Evolutionary conservation across 1,140 invertebrate genomes (phyloP).

Genomic region (Drosophila novamexicana): DNA sequence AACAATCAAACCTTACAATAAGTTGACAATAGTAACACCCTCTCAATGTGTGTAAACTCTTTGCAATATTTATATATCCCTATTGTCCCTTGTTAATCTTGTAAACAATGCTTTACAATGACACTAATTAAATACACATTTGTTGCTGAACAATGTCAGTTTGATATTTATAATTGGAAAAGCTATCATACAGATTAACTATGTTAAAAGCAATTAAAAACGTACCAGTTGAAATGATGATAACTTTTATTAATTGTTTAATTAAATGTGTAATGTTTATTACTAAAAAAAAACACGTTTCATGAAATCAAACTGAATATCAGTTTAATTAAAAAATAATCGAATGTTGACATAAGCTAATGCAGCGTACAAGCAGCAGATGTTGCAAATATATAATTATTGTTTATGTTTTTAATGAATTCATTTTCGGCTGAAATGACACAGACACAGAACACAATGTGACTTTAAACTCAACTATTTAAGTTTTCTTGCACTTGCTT

Average conservation of each 20-base stretch:
- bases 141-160: neutral
- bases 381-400: neutral
- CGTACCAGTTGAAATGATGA: conserved; percentile 6
- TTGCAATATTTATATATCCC: neutral
- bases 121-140: conserved; percentile 1
- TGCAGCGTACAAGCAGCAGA: neutral
- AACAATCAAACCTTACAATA: neutral
- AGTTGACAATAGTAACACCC: neutral
- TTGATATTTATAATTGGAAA: neutral
- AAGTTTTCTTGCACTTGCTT: too few relatives aligned
- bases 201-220: conserved; percentile 34
- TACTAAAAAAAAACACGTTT: conserved; percentile 16
- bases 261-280: neutral
- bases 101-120: neutral
- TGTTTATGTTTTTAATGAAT: neutral
- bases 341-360: conserved; percentile 17
- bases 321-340: conserved; percentile 61
- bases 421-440: too few relatives aligned
- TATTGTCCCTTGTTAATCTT: neutral
- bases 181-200: conserved; percentile 6
- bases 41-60: too few relatives aligned
- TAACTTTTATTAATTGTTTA: conserved; percentile 17
- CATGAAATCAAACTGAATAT: conserved; percentile 53
- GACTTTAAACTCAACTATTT: too few relatives aligned
- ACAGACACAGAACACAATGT: too few relatives aligned